Base-by-base conservation (phyloP, 2,797 vertebrate species). In the Oreochromis grahami region DNA sequence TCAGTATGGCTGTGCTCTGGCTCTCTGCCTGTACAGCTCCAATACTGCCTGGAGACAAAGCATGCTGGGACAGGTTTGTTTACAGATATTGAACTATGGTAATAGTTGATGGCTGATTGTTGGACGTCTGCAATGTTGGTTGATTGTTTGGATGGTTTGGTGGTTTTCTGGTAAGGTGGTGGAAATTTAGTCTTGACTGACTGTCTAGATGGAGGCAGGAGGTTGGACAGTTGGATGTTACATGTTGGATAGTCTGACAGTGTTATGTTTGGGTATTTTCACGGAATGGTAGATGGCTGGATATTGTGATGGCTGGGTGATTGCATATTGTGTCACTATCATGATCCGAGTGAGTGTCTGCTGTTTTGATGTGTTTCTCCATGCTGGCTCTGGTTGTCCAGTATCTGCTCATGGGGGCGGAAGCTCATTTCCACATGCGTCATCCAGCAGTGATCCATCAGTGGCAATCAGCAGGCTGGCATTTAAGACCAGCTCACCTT, bases 1-100 rank as follows among this genome's bases (percentile, higher is more conserved):
- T 90, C 98, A 98, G 86, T 98, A 98, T 0, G 97, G 98, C 86
- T 97, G 96, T 0, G 96, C 98, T 53, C 58, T 98, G 91, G 98
- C 96, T 15, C 97, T 98, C 80, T 97, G 95, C 88, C 96, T 97
- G 89, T 99, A 99, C 91, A 96, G 97, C 89, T 95, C 97, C 0
- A 96, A 97, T 83, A 80, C 95, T 4, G 91, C 92, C 53, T 99
- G 98, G 98, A 97, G 95, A 0, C 95, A 97, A 86, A 96, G 95
- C 34, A 34, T 58, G 34, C 95, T 97, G 86, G 97, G 97, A 94
- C 89, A 96, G 93, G 92, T 93, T 2, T 8, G 86, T 74, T 11
- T 7, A 4, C 34, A 12, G 9, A 26, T 32, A 1, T 11, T 5
- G 26, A 29, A 60, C 7, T 19, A 38, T 48, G 45, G 41, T 72